Conservation (phyloP, 2,888 invertebrate genomes). For the Nephrotoma appendiculata region DNA sequence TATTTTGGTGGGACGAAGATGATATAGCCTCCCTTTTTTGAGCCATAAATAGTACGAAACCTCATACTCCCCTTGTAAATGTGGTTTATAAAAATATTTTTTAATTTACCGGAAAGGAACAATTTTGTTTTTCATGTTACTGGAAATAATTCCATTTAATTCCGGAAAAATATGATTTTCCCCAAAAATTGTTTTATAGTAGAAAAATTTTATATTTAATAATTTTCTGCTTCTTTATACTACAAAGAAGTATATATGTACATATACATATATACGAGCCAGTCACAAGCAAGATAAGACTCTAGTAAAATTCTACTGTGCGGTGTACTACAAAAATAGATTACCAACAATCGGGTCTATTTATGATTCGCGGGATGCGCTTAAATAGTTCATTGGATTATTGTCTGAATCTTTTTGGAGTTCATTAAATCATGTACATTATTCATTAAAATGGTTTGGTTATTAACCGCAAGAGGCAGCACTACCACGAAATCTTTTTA, state of each 20-base stretch:
- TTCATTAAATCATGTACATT: too few relatives aligned
- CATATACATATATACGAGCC: background rate
- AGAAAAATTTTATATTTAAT: background rate
- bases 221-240: background rate
- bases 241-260: background rate
- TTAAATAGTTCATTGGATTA: too few relatives aligned
- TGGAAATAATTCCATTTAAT: background rate
- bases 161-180: background rate
- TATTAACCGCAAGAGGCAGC: too few relatives aligned
- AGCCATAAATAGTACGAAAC: background rate
- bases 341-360: too few relatives aligned
- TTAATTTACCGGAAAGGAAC: background rate
- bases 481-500: too few relatives aligned
- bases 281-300: background rate
- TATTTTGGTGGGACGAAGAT: background rate
- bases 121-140: background rate
- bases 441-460: too few relatives aligned
- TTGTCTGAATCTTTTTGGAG: too few relatives aligned
- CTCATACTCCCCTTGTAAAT: background rate
- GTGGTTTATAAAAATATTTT: background rate
- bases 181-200: background rate
- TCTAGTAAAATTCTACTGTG: too few relatives aligned
- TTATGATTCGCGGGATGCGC: too few relatives aligned
- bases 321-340: too few relatives aligned
- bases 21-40: background rate